Evolutionary conservation across 2,797 vertebrate genomes (phyloP), one percentile per base, ranked within the genome.

Genomic region (Choloepus didactylus): DNA sequence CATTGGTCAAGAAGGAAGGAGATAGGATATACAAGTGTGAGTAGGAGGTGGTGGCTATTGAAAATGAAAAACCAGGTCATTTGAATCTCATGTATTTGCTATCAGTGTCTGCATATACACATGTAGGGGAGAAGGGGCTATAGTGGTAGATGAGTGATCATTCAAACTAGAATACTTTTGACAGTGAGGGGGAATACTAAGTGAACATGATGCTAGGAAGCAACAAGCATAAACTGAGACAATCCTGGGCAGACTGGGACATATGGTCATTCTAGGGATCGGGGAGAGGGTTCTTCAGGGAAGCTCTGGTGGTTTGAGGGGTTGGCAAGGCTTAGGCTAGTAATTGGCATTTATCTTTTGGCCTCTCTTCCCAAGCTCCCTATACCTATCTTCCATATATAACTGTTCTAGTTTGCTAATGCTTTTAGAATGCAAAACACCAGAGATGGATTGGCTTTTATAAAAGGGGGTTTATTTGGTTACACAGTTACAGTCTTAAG

Each of bases 261-360:
- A 44, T 56, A 44, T 46, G 25, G 31, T 62, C n/a, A 41, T 83
- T 82, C 29, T 82, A 60, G 81, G 10, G 10, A 38, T 11, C 79
- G 41, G 35, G 23, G 83, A 73, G 16, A 77, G 27, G 15, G 29
- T 77, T 69, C 15, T 60, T 27, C 9, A 93, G 29, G 38, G 51
- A 92, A 79, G 6, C 11, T 15, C 29, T 62, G 60, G 67, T 80
- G 38, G 8, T 64, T 69, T 96, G 2, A 77, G 60, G 10, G 5
- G 2, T 38, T 95, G 59, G 3, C 87, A 46, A 89, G 16, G 2
- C 31, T 87, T 16, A 76, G 10, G n/a, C 23, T 85, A 46, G 15
- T 85, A 67, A 66, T 67, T 92, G 79, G 54, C 46, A 81, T 72
- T 89, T 87, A 69, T 73, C 14, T 73, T 54, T 94, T 35, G 35